These are phyloP conservation scores for Prunella strophiata DNA, from an alignment of 2,797 vertebrate species.

Conservation along the genomic window DNA sequence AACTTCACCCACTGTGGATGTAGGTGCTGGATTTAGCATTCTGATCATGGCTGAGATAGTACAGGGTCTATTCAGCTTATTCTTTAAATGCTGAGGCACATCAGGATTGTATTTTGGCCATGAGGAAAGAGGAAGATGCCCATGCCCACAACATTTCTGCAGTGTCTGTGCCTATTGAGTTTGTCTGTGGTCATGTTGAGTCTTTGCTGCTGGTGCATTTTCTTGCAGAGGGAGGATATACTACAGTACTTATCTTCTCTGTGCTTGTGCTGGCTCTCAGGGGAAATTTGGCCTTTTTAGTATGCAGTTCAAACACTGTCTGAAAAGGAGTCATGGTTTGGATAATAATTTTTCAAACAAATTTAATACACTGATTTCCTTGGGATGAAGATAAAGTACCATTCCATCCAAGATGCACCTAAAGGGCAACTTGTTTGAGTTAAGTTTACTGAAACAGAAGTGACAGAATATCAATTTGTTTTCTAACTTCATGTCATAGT, in stretches of 20 bases:
- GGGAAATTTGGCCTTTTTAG: neutral
- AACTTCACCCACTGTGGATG: neutral
- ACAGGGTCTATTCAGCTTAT: neutral
- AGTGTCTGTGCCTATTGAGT: neutral
- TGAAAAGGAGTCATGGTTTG: conserved; percentile 29
- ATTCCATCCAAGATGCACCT: conserved; percentile 47
- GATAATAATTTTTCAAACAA: conserved; percentile 63
- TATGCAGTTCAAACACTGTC: conserved; percentile 41
- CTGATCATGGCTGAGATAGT: neutral
- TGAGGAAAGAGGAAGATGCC: neutral
- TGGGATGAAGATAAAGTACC: conserved; percentile 64
- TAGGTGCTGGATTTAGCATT: neutral
- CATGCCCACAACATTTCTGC: neutral
- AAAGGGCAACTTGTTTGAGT: conserved; percentile 62
- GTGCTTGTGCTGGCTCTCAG: neutral
- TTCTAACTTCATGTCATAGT: conserved; percentile 71
- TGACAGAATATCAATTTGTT: conserved; percentile 76
- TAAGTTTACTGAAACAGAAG: conserved; percentile 71
- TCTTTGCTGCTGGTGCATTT: neutral
- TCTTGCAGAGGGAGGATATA: neutral
- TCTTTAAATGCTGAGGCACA: neutral
- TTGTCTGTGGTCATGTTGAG: neutral
- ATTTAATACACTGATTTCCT: conserved; percentile 62
- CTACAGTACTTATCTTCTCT: neutral
- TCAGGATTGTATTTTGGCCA: neutral